Conservation (phyloP, 2,888 invertebrate genomes). For the Halictus quadricinctus region DNA sequence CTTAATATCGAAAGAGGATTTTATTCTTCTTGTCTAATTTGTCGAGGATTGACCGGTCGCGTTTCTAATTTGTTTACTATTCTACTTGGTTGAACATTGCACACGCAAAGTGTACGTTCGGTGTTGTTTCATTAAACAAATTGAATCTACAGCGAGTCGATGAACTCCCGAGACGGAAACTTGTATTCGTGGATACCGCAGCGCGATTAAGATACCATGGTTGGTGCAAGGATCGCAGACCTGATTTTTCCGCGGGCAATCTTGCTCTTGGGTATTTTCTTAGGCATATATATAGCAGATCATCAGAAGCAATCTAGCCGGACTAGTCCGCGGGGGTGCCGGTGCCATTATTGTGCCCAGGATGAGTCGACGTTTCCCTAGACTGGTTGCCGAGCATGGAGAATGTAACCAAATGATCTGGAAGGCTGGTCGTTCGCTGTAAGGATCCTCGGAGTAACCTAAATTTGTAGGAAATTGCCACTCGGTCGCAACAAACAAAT, state of each 20-base stretch:
- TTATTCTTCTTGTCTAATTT: not conserved
- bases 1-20: not conserved
- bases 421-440: not conserved
- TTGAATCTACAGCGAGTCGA: not conserved
- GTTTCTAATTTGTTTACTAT: not conserved
- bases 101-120: not conserved
- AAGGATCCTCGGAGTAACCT: not conserved
- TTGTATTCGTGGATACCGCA: not conserved
- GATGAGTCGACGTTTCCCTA: not conserved
- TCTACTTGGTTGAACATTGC: not conserved
- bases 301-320: not conserved
- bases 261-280: not conserved
- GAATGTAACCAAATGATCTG: constrained; percentile 3
- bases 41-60: not conserved
- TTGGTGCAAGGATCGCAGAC: not conserved
- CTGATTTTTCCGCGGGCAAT: not conserved
- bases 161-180: not conserved
- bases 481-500: not conserved
- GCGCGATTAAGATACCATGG: not conserved
- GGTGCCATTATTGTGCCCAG: not conserved
- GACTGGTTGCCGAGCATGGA: not conserved
- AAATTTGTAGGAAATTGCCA: not conserved
- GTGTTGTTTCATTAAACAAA: not conserved
- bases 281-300: not conserved
- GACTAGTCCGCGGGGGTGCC: not conserved